Evolutionary conservation across 2,888 invertebrate genomes (phyloP).

Genomic region (Meiosimyza decipiens): DNA sequence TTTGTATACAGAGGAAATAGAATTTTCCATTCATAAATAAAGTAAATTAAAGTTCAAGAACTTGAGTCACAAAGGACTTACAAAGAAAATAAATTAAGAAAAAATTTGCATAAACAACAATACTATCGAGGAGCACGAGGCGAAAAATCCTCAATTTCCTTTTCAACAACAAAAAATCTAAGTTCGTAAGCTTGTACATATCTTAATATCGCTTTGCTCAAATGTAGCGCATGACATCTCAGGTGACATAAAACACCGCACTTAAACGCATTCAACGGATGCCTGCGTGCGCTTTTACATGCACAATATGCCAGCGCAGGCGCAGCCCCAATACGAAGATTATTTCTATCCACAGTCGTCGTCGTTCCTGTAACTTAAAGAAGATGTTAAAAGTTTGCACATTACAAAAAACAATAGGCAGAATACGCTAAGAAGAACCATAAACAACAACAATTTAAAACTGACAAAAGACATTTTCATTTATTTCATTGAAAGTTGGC

Average conservation of each 20-base stretch:
- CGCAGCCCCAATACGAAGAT: slow-evolving; percentile 4
- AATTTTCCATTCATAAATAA: no score
- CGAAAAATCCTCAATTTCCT: not conserved
- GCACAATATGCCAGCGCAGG: slow-evolving; percentile 31
- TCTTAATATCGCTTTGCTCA: slow-evolving; percentile 2
- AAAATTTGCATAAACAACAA: slow-evolving; percentile 3
- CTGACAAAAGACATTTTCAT: slow-evolving; percentile 33
- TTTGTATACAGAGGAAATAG: no score
- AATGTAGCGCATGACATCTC: slow-evolving; percentile 23
- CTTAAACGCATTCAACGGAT: slow-evolving; percentile 35
- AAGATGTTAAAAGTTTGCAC: slow-evolving; percentile 19
- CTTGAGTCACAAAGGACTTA: not conserved
- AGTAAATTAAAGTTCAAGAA: no score
- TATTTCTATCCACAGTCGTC: not conserved
- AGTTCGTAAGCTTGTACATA: not conserved
- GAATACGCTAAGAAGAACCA: slow-evolving; percentile 36
- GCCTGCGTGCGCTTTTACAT: slow-evolving; percentile 32
- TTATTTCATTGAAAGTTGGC: slow-evolving; percentile 23
- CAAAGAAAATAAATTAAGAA: not conserved
- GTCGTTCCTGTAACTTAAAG: not conserved
- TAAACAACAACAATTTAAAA: slow-evolving; percentile 34
- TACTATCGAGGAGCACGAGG: no score
- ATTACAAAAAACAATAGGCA: slow-evolving; percentile 4
- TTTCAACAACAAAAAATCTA: not conserved
- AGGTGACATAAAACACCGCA: slow-evolving; percentile 33